Percentiles rank a stretch among this genome's conserved stretches.
Evolutionary conservation across 37 sponge, comb jelly and placozoan species (phyloP).

Genomic region (Bolinopsis microptera): DNA sequence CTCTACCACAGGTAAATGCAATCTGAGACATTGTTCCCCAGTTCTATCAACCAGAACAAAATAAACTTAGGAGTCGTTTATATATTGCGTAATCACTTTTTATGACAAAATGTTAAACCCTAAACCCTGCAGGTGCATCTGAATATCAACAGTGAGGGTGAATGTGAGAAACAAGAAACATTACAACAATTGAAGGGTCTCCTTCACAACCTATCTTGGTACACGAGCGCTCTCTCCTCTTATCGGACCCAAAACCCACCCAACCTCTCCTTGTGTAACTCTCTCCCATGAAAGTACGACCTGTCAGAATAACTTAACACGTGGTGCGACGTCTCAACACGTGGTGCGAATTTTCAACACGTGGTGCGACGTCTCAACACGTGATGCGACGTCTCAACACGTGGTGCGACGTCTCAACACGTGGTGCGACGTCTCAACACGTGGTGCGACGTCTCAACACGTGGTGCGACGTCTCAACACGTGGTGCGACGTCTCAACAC

Average conservation of each 20-base stretch:
- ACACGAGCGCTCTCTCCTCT: constrained; percentile 10
- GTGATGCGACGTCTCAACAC: too few relatives aligned
- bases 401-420: not conserved
- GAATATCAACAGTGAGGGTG: constrained; percentile 19
- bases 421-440: not conserved
- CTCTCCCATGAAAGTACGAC: too few relatives aligned
- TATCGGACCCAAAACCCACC: not conserved
- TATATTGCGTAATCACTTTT: not conserved
- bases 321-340: too few relatives aligned
- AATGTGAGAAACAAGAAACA: not conserved
- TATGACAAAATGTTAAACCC: not conserved
- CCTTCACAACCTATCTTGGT: constrained; percentile 6
- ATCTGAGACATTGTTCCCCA: too few relatives aligned
- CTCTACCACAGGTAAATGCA: constrained; percentile 21
- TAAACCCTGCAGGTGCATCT: not conserved
- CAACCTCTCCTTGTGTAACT: too few relatives aligned
- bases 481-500: not conserved
- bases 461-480: not conserved
- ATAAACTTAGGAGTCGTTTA: too few relatives aligned
- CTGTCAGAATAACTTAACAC: too few relatives aligned
- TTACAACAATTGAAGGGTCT: not conserved
- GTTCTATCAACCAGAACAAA: too few relatives aligned
- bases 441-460: not conserved
- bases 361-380: too few relatives aligned
- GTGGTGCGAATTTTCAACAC: too few relatives aligned